Evolutionary conservation across 2,113 vertebrate species (phyloP).

Genomic region (Nestor notabilis): DNA sequence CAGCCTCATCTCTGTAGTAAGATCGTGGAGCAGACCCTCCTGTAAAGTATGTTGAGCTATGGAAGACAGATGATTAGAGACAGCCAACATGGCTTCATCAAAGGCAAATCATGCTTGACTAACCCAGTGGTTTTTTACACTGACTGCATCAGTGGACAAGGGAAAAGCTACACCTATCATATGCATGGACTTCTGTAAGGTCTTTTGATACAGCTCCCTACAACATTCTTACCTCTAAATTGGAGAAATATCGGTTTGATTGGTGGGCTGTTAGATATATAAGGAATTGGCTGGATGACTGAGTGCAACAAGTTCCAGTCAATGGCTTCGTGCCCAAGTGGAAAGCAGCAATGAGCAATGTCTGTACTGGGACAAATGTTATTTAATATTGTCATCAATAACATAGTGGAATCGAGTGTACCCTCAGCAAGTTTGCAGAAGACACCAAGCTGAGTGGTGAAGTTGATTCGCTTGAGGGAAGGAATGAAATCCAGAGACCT

Average conservation of each 20-base stretch:
- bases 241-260: neutral
- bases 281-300: neutral
- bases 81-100: neutral
- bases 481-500: neutral
- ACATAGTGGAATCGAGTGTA: neutral
- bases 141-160: neutral
- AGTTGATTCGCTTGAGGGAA: neutral
- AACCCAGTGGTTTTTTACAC: neutral
- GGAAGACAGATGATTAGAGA: neutral
- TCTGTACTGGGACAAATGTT: neutral
- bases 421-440: neutral
- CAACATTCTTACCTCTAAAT: neutral
- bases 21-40: neutral
- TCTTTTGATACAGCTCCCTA: neutral
- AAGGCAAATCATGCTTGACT: neutral
- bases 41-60: neutral
- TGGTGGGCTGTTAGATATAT: neutral
- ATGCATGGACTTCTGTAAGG: neutral
- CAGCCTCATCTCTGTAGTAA: neutral
- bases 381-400: neutral
- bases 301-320: rapidly evolving
- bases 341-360: neutral
- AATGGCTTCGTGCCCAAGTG: neutral
- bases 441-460: neutral
- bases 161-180: neutral